Percentiles rank a stretch among this genome's conserved stretches.
Conservation (phyloP, 2,888 invertebrate genomes). For the Macrosoma leucophasiata region DNA sequence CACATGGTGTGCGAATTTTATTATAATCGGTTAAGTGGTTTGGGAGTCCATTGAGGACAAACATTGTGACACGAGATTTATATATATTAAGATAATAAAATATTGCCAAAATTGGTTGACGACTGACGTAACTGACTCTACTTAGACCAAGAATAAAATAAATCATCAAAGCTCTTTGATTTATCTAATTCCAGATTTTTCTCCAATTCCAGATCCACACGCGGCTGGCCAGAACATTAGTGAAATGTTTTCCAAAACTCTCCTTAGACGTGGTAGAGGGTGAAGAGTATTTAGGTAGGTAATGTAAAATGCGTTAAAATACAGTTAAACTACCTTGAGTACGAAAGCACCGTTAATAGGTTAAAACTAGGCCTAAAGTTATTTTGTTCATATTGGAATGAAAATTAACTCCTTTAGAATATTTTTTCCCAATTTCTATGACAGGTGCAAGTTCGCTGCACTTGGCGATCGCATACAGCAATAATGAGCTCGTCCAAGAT, state of each 20-base stretch:
- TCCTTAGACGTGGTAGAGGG: constrained; percentile 97
- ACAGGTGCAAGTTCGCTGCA: constrained; percentile 95
- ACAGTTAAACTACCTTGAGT: neutral
- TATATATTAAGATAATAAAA: too few species aligned
- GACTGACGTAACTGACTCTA: too few species aligned
- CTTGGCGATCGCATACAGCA: constrained; percentile 96
- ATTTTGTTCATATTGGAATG: neutral
- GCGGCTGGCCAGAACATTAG: constrained; percentile 89
- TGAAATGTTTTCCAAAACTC: constrained; percentile 93
- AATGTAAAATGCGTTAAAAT: neutral
- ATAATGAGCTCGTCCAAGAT: constrained; percentile 95
- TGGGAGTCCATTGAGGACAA: too few species aligned
- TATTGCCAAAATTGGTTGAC: too few species aligned
- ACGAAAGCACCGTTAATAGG: neutral
- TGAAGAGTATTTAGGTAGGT: constrained; percentile 93
- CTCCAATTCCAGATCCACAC: constrained; percentile 75
- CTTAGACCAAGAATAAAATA: too few species aligned
- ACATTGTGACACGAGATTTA: too few species aligned
- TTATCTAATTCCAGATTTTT: too few species aligned
- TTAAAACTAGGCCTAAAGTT: neutral
- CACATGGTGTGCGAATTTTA: too few species aligned
- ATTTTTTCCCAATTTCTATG: constrained; percentile 3
- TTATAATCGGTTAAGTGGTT: too few species aligned
- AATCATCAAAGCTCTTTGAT: too few species aligned
- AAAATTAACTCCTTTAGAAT: constrained; percentile 2